A percentile compares a stretch with the other conserved stretches of the same genome.
These are phyloP conservation scores for Lutraria lutraria DNA, from an alignment of 2,888 invertebrate genomes.

Conservation along the genomic window DNA sequence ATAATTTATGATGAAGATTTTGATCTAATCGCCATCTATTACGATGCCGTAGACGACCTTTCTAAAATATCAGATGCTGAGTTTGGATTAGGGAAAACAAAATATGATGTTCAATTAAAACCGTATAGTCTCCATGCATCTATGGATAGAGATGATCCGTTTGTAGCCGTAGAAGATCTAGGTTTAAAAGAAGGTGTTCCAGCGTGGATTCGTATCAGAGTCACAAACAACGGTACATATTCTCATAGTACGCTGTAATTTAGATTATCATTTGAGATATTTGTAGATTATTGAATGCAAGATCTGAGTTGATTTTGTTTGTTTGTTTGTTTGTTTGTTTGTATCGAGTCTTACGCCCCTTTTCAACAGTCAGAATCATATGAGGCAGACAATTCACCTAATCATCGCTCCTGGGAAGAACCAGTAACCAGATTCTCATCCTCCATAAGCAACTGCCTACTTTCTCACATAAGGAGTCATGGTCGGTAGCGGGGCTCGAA, in stretches of 20 bases:
- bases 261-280: too few relatives aligned
- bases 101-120: slow-evolving; percentile 74
- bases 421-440: too few relatives aligned
- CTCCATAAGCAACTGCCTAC: too few relatives aligned
- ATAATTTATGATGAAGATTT: slow-evolving; percentile 79
- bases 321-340: too few relatives aligned
- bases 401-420: too few relatives aligned
- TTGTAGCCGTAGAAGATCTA: slow-evolving; percentile 74
- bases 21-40: slow-evolving; percentile 75
- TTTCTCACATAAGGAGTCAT: too few relatives aligned
- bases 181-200: slow-evolving; percentile 76
- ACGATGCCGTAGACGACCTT: slow-evolving; percentile 69
- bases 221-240: slow-evolving; percentile 75
- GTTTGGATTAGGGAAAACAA: slow-evolving; percentile 77
- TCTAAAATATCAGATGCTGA: slow-evolving; percentile 75
- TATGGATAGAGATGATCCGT: slow-evolving; percentile 68
- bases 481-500: too few relatives aligned
- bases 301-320: too few relatives aligned
- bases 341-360: too few relatives aligned
- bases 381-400: too few relatives aligned
- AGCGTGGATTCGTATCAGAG: slow-evolving; percentile 77
- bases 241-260: neutral
- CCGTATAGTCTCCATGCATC: slow-evolving; percentile 71
- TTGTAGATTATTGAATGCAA: too few relatives aligned
- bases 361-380: too few relatives aligned